These are phyloP conservation scores for Pterocles gutturalis DNA, from an alignment of 2,113 vertebrate genomes.

Conservation along the genomic window DNA sequence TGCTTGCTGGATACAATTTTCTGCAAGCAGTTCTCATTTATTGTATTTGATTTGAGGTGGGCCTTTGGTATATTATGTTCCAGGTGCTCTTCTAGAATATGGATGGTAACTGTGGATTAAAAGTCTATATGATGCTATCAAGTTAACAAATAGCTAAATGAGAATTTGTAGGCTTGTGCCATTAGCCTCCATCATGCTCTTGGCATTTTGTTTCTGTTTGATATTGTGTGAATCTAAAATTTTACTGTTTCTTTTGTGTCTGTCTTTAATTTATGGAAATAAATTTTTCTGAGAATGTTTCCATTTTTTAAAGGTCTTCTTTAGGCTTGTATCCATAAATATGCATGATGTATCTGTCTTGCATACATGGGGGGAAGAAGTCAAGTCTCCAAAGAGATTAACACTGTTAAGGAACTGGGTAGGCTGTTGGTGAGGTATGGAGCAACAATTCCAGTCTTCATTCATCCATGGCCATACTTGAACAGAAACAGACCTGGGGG, in stretches of 20 bases:
- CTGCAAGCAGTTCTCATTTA: slow-evolving; percentile 27
- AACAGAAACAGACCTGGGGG: background rate
- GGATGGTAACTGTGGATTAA: slow-evolving; percentile 63
- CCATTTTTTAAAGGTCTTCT: background rate
- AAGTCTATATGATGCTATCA: slow-evolving; percentile 61
- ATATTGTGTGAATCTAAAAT: slow-evolving; percentile 74
- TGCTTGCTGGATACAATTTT: slow-evolving; percentile 12
- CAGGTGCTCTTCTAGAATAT: slow-evolving; percentile 58
- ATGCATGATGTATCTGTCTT: background rate
- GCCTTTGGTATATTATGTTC: slow-evolving; percentile 50
- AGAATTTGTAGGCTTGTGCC: slow-evolving; percentile 73
- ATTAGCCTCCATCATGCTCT: slow-evolving; percentile 59
- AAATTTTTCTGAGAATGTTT: slow-evolving; percentile 76
- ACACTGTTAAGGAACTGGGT: background rate
- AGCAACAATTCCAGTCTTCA: background rate
- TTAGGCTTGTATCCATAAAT: background rate
- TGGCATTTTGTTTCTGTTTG: slow-evolving; percentile 71
- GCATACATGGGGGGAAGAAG: background rate
- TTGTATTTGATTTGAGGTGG: slow-evolving; percentile 33
- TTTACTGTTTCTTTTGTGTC: slow-evolving; percentile 64
- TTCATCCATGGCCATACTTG: background rate
- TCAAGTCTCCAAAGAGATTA: background rate
- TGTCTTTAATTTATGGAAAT: slow-evolving; percentile 84
- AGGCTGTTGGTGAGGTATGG: background rate
- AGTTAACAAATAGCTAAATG: slow-evolving; percentile 61